Percentiles rank a stretch among this genome's conserved stretches.
These are phyloP conservation scores for Cosmorhoe ocellata DNA, from an alignment of 2,888 invertebrate species.

Conservation along the genomic window DNA sequence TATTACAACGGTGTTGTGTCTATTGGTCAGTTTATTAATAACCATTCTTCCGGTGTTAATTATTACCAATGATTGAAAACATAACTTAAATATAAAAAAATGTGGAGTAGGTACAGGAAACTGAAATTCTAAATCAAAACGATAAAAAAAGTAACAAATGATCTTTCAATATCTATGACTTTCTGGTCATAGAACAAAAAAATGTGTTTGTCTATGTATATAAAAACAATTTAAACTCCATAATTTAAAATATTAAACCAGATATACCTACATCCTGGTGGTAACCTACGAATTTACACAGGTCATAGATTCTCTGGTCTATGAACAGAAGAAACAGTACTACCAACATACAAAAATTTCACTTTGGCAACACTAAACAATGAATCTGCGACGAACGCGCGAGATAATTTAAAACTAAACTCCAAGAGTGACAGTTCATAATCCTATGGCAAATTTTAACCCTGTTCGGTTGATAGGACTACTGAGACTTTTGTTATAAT, in stretches of 20 bases:
- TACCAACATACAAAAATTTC: slow-evolving; percentile 5
- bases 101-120: too few species aligned
- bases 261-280: slow-evolving; percentile 16
- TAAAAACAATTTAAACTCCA: too few species aligned
- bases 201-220: too few species aligned
- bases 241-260: background rate
- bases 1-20: background rate
- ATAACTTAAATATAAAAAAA: too few species aligned
- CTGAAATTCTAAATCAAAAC: too few species aligned
- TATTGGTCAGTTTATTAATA: slow-evolving; percentile 4
- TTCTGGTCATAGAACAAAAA: too few species aligned
- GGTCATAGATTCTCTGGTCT: slow-evolving; percentile 6
- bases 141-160: too few species aligned
- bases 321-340: slow-evolving; percentile 5
- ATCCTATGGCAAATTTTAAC: background rate
- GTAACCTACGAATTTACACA: slow-evolving; percentile 3
- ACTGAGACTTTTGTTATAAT: background rate
- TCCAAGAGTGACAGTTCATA: background rate
- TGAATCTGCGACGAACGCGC: background rate
- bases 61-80: too few species aligned
- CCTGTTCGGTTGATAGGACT: background rate
- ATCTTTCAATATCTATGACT: too few species aligned
- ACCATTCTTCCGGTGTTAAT: background rate
- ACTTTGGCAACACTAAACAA: background rate
- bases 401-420: slow-evolving; percentile 1